phyloP scores from a whole-genome alignment of 2,888 invertebrate genomes.

The Apamea anceps region DNA sequence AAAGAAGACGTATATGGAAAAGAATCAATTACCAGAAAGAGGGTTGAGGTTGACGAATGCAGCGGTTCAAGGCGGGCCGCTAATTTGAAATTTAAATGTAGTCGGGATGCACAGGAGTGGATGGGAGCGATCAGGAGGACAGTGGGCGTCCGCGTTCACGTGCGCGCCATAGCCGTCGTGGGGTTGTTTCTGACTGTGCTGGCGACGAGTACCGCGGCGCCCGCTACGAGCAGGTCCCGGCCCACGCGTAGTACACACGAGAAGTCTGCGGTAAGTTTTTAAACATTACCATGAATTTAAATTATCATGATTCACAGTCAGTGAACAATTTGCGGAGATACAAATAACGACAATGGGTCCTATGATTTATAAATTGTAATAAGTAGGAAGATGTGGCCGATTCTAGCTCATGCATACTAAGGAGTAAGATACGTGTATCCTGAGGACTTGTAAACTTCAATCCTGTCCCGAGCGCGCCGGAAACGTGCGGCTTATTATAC shows the following conservation, averaged over 20 bases:
- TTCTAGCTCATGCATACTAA: conserved; percentile 83
- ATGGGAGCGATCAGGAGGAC: conserved; percentile 81
- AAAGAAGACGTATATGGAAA: conserved; percentile 82
- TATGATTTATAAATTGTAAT: conserved; percentile 72
- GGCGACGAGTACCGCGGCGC: conserved; percentile 81
- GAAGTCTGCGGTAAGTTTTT: conserved; percentile 82
- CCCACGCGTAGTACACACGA: conserved; percentile 77
- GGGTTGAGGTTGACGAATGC: conserved; percentile 81
- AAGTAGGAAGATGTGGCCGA: conserved; percentile 70
- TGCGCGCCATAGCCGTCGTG: conserved; percentile 77
- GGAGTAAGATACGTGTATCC: conserved; percentile 77
- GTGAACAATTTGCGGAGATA: conserved; percentile 43
- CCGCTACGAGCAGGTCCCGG: conserved; percentile 79
- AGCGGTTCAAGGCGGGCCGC: conserved; percentile 80
- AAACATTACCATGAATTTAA: conserved; percentile 42
- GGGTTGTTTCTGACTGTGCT: conserved; percentile 81
- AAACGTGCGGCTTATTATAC: conserved; percentile 83
- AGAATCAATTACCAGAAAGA: conserved; percentile 83
- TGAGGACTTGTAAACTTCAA: conserved; percentile 81
- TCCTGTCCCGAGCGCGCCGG: conserved; percentile 82
- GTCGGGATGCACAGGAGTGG: conserved; percentile 78
- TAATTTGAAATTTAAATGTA: conserved; percentile 87
- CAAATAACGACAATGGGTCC: conserved; percentile 67
- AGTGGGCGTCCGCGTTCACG: conserved; percentile 80
- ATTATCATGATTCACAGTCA: conserved; percentile 55